Evolutionary conservation across 2,888 invertebrate genomes (phyloP), one percentile per base, ranked within the genome.

Genomic region (Electrophaes corylata): DNA sequence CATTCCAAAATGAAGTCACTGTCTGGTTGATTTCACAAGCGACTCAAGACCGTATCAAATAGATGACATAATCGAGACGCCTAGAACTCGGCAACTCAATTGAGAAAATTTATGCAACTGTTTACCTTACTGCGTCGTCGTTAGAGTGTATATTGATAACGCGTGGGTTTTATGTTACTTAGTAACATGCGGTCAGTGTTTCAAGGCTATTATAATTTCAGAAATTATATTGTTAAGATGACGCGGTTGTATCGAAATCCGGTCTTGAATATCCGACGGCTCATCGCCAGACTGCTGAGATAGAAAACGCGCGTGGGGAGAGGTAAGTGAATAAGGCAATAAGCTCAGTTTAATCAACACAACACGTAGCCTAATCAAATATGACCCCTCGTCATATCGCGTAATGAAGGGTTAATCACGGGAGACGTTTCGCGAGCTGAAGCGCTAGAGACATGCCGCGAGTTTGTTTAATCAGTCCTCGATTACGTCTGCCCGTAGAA

Each of bases 311-410:
- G 76, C 73, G 81, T 79, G 78, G 79, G n/a, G 78, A 73, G 81
- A 75, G 74, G 72, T 78, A 83, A 87, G 81, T 83, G 84, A 86
- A 85, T 88, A 87, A 84, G 83, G 86, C 87, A 90, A 90, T 89
- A 88, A 88, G 86, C 85, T 89, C 79, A 79, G 84, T 89, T 90
- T 90, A 90, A 91, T 90, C 86, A 88, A 89, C 88, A 88, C 84
- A 87, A 88, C 88, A 84, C 83, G 84, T 86, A 84, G 82, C 83
- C 85, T 91, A 89, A 90, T 90, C 90, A 90, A 91, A 91, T 89
- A 91, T 90, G 86, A 88, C 84, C 85, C 82, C 84, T 85, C 84
- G 86, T 86, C 86, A 88, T 88, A 88, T 86, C 81, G 83, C 76
- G 87, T 89, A 90, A 90, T 88, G 88, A 89, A 89, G 86, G 83